These are phyloP conservation scores for Melanotus villosus DNA, from an alignment of 2,888 invertebrate genomes.

Conservation along the genomic window DNA sequence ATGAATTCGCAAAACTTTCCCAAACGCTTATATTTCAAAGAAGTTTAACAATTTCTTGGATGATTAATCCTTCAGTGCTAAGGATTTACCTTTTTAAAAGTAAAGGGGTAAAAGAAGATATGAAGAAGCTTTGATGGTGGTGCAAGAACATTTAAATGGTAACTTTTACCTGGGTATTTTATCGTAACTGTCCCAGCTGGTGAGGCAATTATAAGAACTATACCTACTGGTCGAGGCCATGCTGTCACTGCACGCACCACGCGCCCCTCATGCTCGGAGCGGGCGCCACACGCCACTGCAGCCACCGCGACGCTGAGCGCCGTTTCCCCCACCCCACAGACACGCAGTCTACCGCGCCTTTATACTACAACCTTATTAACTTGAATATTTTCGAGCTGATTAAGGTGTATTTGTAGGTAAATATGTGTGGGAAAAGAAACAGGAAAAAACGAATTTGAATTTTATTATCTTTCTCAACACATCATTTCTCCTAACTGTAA, in stretches of 20 bases:
- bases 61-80: no score
- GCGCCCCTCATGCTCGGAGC: constrained; percentile 58
- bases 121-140: no score
- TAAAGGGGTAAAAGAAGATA: no score
- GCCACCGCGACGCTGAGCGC: constrained; percentile 51
- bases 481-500: no score
- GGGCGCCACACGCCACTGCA: constrained; percentile 63
- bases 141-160: no score
- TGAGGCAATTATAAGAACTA: constrained; percentile 91
- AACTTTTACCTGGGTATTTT: constrained; percentile 86
- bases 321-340: constrained; percentile 50
- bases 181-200: constrained; percentile 93
- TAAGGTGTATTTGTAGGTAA: constrained; percentile 3
- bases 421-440: neutral
- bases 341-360: constrained; percentile 51
- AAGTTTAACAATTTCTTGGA: no score
- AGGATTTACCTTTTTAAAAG: no score
- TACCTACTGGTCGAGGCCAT: constrained; percentile 85
- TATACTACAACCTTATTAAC: constrained; percentile 31
- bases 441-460: no score
- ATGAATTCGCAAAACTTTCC: no score
- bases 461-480: no score
- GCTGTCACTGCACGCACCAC: constrained; percentile 52
- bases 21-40: no score
- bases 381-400: constrained; percentile 21